A percentile compares a stretch with the other conserved stretches of the same genome.
These are phyloP conservation scores for Tortrix viridana DNA, from an alignment of 2,888 invertebrate species.

Conservation along the genomic window DNA sequence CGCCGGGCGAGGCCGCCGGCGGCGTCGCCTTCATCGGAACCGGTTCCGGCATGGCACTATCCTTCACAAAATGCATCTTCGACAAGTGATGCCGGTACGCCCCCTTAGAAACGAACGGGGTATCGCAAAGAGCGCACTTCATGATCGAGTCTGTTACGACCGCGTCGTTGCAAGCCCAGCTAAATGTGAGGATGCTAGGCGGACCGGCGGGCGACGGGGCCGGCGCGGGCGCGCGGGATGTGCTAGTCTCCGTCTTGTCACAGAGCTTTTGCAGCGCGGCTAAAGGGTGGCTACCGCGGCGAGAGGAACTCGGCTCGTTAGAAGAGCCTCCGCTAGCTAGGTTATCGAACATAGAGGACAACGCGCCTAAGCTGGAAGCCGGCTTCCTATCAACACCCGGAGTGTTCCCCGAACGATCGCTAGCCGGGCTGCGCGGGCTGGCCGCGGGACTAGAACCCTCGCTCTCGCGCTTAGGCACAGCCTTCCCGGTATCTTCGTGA, in stretches of 20 bases:
- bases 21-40: constrained; percentile 85
- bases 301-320: constrained; percentile 82
- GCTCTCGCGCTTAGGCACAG: constrained; percentile 80
- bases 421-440: constrained; percentile 90
- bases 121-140: constrained; percentile 98
- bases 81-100: constrained; percentile 98
- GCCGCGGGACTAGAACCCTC: constrained; percentile 82
- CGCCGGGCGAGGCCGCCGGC: constrained; percentile 73
- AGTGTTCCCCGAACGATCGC: constrained; percentile 89
- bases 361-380: constrained; percentile 90
- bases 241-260: constrained; percentile 95
- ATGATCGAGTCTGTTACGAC: constrained; percentile 95
- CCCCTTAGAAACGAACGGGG: constrained; percentile 97
- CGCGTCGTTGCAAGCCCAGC: constrained; percentile 97
- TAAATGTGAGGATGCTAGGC: constrained; percentile 94
- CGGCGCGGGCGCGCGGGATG: constrained; percentile 81
- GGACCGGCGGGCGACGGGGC: constrained; percentile 87
- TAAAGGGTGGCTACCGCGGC: constrained; percentile 93
- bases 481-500: constrained; percentile 68
- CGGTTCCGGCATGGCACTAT: constrained; percentile 92
- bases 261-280: constrained; percentile 97
- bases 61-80: constrained; percentile 97
- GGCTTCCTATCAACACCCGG: constrained; percentile 87
- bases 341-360: constrained; percentile 96
- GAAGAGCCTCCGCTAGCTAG: constrained; percentile 85